A percentile compares a stretch with the other conserved stretches of the same genome.
phyloP scores from a whole-genome alignment of 2,113 vertebrate species.

The Butorides virescens region DNA sequence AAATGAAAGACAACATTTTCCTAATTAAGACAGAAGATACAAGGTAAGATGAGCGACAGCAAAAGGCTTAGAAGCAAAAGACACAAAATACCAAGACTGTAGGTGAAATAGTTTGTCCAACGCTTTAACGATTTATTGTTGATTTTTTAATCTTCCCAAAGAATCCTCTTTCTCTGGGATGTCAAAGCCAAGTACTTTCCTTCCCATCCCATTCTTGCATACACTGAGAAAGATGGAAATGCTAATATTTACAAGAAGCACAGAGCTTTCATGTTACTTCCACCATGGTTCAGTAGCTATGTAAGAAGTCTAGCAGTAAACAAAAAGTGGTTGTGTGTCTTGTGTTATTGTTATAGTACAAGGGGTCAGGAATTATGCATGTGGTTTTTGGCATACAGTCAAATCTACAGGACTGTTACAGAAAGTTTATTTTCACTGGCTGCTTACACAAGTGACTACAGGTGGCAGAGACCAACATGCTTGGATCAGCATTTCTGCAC shows the following conservation, averaged over 20 bases:
- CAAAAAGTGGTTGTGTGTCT: slow-evolving; percentile 43
- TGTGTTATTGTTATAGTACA: slow-evolving; percentile 55
- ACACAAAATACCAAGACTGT: not conserved
- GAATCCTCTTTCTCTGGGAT: not conserved
- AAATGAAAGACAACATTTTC: not conserved
- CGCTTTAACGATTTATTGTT: not conserved
- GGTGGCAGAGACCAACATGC: slow-evolving; percentile 39
- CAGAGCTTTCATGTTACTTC: slow-evolving; percentile 54
- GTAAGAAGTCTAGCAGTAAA: slow-evolving; percentile 56
- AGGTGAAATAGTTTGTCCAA: not conserved
- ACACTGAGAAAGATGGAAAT: slow-evolving; percentile 18
- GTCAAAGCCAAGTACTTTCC: not conserved
- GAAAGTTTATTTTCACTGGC: slow-evolving; percentile 68
- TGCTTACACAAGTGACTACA: slow-evolving; percentile 58
- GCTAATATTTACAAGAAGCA: slow-evolving; percentile 50
- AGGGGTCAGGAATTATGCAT: slow-evolving; percentile 52
- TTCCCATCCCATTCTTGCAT: not conserved
- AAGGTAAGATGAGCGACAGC: not conserved
- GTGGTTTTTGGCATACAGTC: slow-evolving; percentile 44
- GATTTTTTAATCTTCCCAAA: not conserved
- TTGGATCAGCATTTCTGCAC: slow-evolving; percentile 42
- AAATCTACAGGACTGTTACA: slow-evolving; percentile 42
- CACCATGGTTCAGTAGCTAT: slow-evolving; percentile 54
- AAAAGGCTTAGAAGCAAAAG: not conserved
- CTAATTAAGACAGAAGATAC: not conserved